phyloP scores from a whole-genome alignment of 2,113 vertebrate species.

The Proteles cristata region DNA sequence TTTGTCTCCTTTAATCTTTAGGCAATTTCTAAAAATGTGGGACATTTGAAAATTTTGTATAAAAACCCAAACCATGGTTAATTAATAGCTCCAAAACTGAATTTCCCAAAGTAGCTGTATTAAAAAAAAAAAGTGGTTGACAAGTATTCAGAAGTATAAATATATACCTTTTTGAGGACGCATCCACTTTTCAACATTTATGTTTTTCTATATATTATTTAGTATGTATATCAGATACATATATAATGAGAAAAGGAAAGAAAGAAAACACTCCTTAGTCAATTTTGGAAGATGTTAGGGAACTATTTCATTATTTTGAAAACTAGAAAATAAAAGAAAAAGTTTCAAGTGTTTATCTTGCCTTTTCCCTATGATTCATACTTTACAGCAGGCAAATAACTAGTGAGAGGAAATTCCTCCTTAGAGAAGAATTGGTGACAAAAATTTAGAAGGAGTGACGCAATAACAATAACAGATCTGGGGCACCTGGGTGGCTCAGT shows the following conservation, averaged over 20 bases:
- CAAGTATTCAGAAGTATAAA: neutral
- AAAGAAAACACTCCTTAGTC: neutral
- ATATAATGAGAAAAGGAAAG: neutral
- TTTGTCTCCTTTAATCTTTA: neutral
- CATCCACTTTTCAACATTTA: neutral
- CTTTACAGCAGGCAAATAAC: neutral
- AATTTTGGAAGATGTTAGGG: neutral
- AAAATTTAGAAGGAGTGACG: neutral
- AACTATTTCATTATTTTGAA: neutral
- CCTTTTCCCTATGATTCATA: neutral
- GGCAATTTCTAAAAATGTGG: constrained; percentile 37
- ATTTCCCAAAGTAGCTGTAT: neutral
- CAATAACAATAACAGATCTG: neutral
- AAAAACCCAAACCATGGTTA: constrained; percentile 21
- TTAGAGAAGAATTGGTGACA: neutral
- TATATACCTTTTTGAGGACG: neutral
- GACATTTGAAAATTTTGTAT: neutral
- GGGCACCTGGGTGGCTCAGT: too few species aligned
- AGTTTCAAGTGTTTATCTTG: neutral
- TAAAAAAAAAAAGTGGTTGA: neutral
- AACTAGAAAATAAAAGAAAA: constrained; percentile 14
- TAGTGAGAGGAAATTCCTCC: neutral
- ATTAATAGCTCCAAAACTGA: constrained; percentile 16
- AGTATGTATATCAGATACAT: neutral
- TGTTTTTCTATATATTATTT: neutral